Evolutionary conservation across 1,140 invertebrate genomes (phyloP), one percentile per base, ranked within the genome.

Genomic region (Apis florea): DNA sequence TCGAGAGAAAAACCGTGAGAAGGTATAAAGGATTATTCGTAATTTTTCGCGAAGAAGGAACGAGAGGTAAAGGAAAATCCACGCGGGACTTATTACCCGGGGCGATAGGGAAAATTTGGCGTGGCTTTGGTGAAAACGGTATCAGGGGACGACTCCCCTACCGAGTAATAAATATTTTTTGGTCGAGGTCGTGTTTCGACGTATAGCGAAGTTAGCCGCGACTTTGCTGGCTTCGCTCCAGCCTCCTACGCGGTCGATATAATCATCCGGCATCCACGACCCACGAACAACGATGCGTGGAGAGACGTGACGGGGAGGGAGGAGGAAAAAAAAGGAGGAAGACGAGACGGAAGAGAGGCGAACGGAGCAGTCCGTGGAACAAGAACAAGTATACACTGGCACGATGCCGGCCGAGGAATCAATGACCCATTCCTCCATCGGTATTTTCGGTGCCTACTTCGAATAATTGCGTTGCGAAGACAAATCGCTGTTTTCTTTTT

Each of bases 191-290:
- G 67, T 64, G 15, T n/a, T 19, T 31, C 31, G 21, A 78, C 58
- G 76, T 82, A 85, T 64, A 63, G 31, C 54, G 66, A 54, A 68
- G 15, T 67, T 71, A 78, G 82, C 86, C 77, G 79, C 84, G 79
- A 86, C 84, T 90, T 88, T 89, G 68, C 89, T 92, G 92, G 90
- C 91, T 85, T 79, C 67, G 83, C 79, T 91, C 91, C 91, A 93
- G 89, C 89, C 92, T 91, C 91, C 90, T 87, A 90, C 90, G 90
- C 90, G 91, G 89, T 91, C 92, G 92, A 92, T 93, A 92, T 90
- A 92, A 91, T 92, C 91, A 92, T 91, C 89, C 88, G 84, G 79
- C 84, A 87, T 88, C 78, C 83, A 78, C 79, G 79, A 81, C 79
- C 71, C 79, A 87, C 82, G 85, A 84, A 75, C 74, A 86, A 87